Percentiles rank a stretch among this genome's conserved stretches.
Evolutionary conservation across 2,888 invertebrate species (phyloP).

Genomic region (Arge pagana): DNA sequence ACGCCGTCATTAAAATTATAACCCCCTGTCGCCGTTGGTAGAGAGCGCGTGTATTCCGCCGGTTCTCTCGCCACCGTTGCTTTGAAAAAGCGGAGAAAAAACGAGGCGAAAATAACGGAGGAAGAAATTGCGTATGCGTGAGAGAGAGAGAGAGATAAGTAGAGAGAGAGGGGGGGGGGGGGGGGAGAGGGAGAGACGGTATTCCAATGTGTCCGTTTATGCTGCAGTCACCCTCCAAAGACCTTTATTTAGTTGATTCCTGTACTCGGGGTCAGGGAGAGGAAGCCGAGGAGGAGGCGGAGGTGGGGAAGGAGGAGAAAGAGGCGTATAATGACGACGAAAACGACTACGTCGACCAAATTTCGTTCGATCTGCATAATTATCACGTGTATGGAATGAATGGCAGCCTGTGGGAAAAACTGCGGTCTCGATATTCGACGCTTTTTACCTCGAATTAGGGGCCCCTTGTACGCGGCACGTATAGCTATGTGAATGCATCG

Average conservation of each 20-base stretch:
- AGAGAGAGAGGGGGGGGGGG: constrained; percentile 1
- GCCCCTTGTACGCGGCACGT: background rate
- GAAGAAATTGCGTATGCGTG: constrained; percentile 10
- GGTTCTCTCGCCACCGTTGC: constrained; percentile 14
- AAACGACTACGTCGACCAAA: constrained; percentile 38
- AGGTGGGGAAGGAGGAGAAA: constrained; percentile 23
- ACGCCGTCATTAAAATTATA: constrained; percentile 59
- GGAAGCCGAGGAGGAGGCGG: too few relatives aligned
- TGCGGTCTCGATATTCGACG: too few relatives aligned
- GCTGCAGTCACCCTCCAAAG: too few relatives aligned
- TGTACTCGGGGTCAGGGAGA: background rate
- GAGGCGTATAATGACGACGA: background rate
- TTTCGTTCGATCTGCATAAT: constrained; percentile 57
- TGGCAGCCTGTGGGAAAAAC: too few relatives aligned
- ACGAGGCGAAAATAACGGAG: background rate
- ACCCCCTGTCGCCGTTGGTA: constrained; percentile 40
- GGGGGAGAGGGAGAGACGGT: constrained; percentile 21
- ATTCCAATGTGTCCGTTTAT: too few relatives aligned
- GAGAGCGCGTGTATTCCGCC: constrained; percentile 8
- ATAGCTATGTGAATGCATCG: background rate
- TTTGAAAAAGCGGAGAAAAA: background rate
- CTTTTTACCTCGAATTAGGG: too few relatives aligned
- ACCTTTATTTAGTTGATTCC: too few relatives aligned
- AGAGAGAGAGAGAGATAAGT: constrained; percentile 25
- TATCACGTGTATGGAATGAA: constrained; percentile 34